Percentiles rank a stretch among this genome's conserved stretches.
phyloP scores from a whole-genome alignment of 2,797 vertebrate species.

The Eupleurogrammus muticus region DNA sequence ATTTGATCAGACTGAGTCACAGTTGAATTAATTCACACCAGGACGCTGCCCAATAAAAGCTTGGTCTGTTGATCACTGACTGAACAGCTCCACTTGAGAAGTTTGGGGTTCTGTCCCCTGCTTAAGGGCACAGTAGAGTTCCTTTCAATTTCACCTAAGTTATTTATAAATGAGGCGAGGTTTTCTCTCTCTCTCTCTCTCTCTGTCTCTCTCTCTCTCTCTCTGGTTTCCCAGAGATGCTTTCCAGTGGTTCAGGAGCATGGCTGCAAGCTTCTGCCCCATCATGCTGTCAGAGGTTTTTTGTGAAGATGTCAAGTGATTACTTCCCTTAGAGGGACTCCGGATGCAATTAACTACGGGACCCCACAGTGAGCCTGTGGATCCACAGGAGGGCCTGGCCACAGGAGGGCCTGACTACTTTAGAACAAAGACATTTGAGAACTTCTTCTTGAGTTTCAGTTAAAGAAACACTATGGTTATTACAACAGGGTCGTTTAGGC shows the following conservation, averaged over 20 bases:
- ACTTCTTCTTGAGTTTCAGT: not conserved
- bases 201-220: not conserved
- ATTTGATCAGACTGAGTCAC: slow-evolving; percentile 41
- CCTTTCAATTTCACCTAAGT: not conserved
- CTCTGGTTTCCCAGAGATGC: not conserved
- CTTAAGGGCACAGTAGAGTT: not conserved
- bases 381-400: not conserved
- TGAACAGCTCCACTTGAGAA: not conserved
- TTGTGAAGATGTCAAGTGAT: too few species aligned
- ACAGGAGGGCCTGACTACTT: not conserved
- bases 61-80: slow-evolving; percentile 15
- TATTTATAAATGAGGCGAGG: not conserved
- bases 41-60: slow-evolving; percentile 18
- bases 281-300: too few species aligned
- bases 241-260: not conserved
- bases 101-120: slow-evolving; percentile 5
- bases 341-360: not conserved
- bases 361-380: not conserved
- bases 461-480: not conserved
- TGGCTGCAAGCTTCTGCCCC: too few species aligned
- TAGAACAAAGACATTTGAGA: not conserved
- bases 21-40: slow-evolving; percentile 18
- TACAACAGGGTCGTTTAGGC: too few species aligned
- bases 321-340: too few species aligned
- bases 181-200: not conserved